These are phyloP conservation scores for Equus quagga DNA, from an alignment of 2,113 vertebrate genomes.

Conservation along the genomic window DNA sequence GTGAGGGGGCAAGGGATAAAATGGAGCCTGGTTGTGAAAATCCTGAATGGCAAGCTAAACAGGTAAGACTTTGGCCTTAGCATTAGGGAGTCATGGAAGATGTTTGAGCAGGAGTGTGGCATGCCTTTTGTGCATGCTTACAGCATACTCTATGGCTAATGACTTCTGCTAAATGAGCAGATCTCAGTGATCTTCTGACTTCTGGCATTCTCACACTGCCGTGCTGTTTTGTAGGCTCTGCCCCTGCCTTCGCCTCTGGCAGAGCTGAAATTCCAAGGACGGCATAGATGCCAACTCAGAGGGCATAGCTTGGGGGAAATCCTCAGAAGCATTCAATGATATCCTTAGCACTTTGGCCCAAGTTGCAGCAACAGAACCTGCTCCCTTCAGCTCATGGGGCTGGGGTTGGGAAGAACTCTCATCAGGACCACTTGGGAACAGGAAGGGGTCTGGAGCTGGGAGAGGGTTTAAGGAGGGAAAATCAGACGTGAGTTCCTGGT, in stretches of 20 bases:
- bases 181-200: neutral
- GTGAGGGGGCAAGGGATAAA: neutral
- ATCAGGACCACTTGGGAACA: neutral
- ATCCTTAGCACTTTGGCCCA: neutral
- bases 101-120: neutral
- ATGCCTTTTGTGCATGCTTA: neutral
- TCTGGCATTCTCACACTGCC: neutral
- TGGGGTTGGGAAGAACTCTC: neutral
- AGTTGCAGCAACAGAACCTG: neutral
- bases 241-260: neutral
- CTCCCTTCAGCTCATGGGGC: neutral
- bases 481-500: neutral
- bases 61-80: neutral
- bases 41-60: neutral
- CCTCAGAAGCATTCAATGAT: neutral
- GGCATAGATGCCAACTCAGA: neutral
- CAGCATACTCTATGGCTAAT: neutral
- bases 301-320: neutral
- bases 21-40: neutral
- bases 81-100: neutral
- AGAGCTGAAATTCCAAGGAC: slow-evolving; percentile 9
- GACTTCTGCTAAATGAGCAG: neutral
- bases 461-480: neutral
- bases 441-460: neutral
- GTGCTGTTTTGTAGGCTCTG: neutral